Conservation (phyloP, 1,140 invertebrate species). For the Teleopsis dalmanni region DNA sequence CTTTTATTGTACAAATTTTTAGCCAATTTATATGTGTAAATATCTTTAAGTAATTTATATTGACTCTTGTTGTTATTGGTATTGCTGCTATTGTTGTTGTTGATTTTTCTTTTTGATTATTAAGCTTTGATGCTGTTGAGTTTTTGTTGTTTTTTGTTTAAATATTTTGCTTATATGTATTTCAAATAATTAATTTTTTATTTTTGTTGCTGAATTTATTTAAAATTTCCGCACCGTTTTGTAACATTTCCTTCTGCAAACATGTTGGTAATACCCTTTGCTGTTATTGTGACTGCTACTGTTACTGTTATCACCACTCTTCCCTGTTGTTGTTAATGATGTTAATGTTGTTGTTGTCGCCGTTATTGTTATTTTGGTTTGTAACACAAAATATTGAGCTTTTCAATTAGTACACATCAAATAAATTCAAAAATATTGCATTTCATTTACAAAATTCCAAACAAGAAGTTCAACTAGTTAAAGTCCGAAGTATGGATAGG, state of each 20-base stretch:
- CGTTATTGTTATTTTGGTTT: too few relatives aligned
- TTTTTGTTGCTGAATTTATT: neutral
- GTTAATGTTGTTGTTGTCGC: neutral
- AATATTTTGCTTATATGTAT: conserved; percentile 1
- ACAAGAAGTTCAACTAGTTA: too few relatives aligned
- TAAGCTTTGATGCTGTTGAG: neutral
- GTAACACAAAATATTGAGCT: too few relatives aligned
- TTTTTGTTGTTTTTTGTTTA: conserved; percentile 5
- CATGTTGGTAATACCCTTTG: conserved; percentile 2
- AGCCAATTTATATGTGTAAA: neutral
- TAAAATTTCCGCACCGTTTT: neutral
- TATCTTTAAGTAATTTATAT: neutral
- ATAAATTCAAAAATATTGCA: too few relatives aligned
- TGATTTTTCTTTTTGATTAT: neutral
- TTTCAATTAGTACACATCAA: too few relatives aligned
- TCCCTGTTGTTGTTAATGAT: conserved; percentile 12
- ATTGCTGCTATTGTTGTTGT: conserved; percentile 2
- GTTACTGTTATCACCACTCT: neutral
- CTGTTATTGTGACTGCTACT: conserved; percentile 9
- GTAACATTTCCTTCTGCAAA: too few relatives aligned
- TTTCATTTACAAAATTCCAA: too few relatives aligned
- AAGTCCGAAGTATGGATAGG: too few relatives aligned
- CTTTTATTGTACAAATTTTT: neutral
- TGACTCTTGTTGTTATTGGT: neutral
- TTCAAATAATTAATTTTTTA: neutral